phyloP scores from a whole-genome alignment of 2,113 vertebrate species.

The Suricata suricatta region DNA sequence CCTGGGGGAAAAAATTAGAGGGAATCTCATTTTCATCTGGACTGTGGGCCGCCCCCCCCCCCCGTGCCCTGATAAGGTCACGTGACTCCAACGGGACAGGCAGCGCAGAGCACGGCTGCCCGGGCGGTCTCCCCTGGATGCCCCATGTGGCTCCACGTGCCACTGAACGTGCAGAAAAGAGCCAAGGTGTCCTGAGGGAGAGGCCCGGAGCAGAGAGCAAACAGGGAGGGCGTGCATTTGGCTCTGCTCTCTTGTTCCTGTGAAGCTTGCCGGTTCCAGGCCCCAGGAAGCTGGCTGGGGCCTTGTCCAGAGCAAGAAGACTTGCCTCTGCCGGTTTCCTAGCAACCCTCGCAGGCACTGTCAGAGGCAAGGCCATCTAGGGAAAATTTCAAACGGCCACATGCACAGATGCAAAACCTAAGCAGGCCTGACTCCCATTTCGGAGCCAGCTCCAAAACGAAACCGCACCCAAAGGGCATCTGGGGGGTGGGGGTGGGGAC shows the following conservation, averaged over 20 bases:
- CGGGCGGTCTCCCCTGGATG: not conserved
- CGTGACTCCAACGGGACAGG: not conserved
- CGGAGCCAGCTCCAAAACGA: not conserved
- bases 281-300: not conserved
- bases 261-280: slow-evolving; percentile 34
- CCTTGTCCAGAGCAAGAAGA: slow-evolving; percentile 70
- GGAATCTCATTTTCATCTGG: not conserved
- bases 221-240: not conserved
- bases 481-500: too few relatives aligned
- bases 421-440: not conserved
- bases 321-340: slow-evolving; percentile 70
- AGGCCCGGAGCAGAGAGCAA: not conserved
- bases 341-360: slow-evolving; percentile 70
- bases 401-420: not conserved
- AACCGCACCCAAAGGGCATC: not conserved
- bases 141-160: not conserved
- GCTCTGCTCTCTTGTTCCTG: not conserved
- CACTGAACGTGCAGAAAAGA: not conserved
- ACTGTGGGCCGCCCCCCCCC: not conserved
- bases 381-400: slow-evolving; percentile 29
- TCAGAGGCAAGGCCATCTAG: slow-evolving; percentile 48
- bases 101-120: rapidly evolving
- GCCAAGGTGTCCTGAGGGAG: not conserved
- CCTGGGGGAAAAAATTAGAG: not conserved
- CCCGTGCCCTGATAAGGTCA: not conserved